phyloP scores from a whole-genome alignment of 1,140 invertebrate genomes.

The Cydia splendana region DNA sequence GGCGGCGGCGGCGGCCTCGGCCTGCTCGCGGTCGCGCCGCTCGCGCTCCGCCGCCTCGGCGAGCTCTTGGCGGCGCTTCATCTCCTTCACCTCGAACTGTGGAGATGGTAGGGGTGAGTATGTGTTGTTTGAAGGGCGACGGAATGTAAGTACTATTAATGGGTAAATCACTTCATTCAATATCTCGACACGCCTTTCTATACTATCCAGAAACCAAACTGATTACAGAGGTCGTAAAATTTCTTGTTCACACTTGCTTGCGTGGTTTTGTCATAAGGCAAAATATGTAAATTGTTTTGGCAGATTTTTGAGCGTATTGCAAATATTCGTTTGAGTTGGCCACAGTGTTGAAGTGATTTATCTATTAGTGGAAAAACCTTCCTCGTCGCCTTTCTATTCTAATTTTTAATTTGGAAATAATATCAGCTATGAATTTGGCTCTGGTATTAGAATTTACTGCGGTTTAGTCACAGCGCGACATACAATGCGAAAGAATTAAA shows the following conservation, averaged over 20 bases:
- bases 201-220: no score
- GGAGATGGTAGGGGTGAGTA: not conserved
- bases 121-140: not conserved
- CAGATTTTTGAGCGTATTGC: no score
- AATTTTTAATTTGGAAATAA: not conserved
- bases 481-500: not conserved
- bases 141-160: not conserved
- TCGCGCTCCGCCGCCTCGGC: slow-evolving; percentile 88
- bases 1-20: slow-evolving; percentile 82
- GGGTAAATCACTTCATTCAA: not conserved
- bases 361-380: no score
- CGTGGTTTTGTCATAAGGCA: no score
- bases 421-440: not conserved
- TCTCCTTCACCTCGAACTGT: slow-evolving; percentile 98
- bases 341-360: no score
- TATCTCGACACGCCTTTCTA: no score
- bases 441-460: not conserved
- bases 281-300: no score
- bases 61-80: slow-evolving; percentile 93
- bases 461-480: not conserved
- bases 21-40: slow-evolving; percentile 81
- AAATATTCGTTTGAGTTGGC: no score
- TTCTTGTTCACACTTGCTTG: no score
- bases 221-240: no score
- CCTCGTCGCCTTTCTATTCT: no score